Evolutionary conservation across 2,888 invertebrate genomes (phyloP).

Genomic region (Dasysyrphus albostriatus): DNA sequence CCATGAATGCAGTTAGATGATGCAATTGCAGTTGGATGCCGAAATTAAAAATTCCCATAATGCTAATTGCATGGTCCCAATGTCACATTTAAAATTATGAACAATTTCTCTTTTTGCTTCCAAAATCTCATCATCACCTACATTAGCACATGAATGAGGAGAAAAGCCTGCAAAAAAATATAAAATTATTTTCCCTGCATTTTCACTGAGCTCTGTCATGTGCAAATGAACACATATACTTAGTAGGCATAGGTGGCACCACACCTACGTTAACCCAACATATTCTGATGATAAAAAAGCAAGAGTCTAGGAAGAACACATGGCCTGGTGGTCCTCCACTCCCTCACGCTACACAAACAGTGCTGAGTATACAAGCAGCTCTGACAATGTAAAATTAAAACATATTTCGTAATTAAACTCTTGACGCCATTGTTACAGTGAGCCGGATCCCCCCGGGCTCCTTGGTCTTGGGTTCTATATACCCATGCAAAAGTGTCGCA

Average conservation of each 20-base stretch:
- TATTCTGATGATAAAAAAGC: slow-evolving; percentile 13
- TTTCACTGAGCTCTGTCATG: slow-evolving; percentile 65
- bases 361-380: slow-evolving; percentile 73
- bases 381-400: slow-evolving; percentile 77
- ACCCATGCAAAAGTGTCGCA: slow-evolving; percentile 57
- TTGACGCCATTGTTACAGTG: slow-evolving; percentile 77
- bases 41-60: slow-evolving; percentile 80
- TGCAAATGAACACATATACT: slow-evolving; percentile 72
- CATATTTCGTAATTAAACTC: slow-evolving; percentile 79
- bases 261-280: slow-evolving; percentile 51
- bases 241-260: slow-evolving; percentile 56
- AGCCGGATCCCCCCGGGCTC: slow-evolving; percentile 22
- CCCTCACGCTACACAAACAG: slow-evolving; percentile 42
- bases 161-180: slow-evolving; percentile 42
- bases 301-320: slow-evolving; percentile 24
- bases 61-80: slow-evolving; percentile 84
- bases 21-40: slow-evolving; percentile 63
- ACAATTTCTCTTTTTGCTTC: slow-evolving; percentile 46
- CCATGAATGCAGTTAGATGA: slow-evolving; percentile 42
- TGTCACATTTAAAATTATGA: slow-evolving; percentile 79
- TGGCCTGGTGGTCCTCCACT: slow-evolving; percentile 4
- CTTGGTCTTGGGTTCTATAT: neutral
- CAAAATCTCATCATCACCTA: slow-evolving; percentile 67
- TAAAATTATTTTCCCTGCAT: slow-evolving; percentile 65
- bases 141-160: slow-evolving; percentile 72